Conservation (phyloP, 1,140 invertebrate species). For the Drosophila simulans region DNA sequence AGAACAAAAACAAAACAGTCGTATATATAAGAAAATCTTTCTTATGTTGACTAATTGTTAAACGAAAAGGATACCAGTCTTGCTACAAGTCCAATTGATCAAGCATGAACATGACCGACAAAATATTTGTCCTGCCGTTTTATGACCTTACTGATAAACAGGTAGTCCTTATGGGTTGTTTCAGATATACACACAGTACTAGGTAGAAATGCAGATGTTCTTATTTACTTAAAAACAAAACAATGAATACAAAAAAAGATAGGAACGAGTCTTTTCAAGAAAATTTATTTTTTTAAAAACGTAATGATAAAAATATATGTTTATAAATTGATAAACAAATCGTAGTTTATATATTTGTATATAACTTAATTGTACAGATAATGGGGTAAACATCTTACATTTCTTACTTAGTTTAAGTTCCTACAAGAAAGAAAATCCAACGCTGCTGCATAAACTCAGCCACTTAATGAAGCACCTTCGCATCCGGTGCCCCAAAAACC, state of each 20-base stretch:
- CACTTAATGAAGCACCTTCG: constrained; percentile 33
- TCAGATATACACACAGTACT: neutral
- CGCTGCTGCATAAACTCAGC: constrained; percentile 22
- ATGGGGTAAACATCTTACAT: too few species aligned
- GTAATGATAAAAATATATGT: too few species aligned
- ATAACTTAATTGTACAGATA: too few species aligned
- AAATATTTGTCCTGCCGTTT: neutral
- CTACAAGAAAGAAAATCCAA: neutral
- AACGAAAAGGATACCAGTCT: neutral
- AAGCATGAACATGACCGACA: constrained; percentile 5
- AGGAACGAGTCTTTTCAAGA: neutral
- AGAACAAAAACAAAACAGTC: too few species aligned
- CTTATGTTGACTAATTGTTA: too few species aligned
- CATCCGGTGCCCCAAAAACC: constrained; percentile 8
- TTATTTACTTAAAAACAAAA: neutral
- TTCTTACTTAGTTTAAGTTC: neutral
- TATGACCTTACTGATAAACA: constrained; percentile 19
- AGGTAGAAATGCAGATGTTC: neutral
- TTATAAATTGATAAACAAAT: too few species aligned
- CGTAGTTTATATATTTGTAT: too few species aligned
- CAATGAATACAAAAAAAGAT: neutral
- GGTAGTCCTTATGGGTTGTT: neutral
- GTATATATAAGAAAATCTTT: too few species aligned
- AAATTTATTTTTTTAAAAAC: neutral
- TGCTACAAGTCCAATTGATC: too few species aligned